Percentiles rank a stretch among this genome's conserved stretches.
These are phyloP conservation scores for Eulithis testata DNA, from an alignment of 2,888 invertebrate species.

Conservation along the genomic window DNA sequence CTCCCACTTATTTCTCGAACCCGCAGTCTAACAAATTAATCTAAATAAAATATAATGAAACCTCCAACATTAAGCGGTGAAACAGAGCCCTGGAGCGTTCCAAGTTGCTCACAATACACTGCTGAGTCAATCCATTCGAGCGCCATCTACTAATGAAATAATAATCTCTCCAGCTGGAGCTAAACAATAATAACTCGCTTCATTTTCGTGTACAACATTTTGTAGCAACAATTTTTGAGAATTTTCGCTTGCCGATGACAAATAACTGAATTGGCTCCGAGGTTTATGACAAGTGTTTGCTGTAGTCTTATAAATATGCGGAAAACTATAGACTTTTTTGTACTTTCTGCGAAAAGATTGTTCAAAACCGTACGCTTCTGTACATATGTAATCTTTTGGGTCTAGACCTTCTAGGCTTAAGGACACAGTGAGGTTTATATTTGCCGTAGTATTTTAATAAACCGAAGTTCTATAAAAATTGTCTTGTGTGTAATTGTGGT, in stretches of 20 bases:
- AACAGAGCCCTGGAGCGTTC: conserved; percentile 7
- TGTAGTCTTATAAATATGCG: no score
- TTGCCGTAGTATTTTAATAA: no score
- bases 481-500: no score
- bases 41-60: conserved; percentile 1
- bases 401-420: no score
- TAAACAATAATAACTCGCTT: conserved; percentile 19
- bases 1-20: background rate
- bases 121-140: conserved; percentile 20
- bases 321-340: no score
- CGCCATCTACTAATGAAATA: conserved; percentile 54
- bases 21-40: background rate
- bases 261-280: background rate
- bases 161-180: conserved; percentile 49
- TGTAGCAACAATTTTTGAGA: conserved; percentile 10
- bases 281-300: no score
- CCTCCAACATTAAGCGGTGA: conserved; percentile 1
- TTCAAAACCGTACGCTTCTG: no score
- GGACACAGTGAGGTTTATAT: no score
- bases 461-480: no score
- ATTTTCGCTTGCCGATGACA: conserved; percentile 1
- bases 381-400: no score
- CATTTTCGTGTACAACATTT: conserved; percentile 16
- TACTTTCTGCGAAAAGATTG: no score
- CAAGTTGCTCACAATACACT: conserved; percentile 15